These are phyloP conservation scores for Darevskia mixta DNA, from an alignment of 2,797 vertebrate species.

Conservation along the genomic window DNA sequence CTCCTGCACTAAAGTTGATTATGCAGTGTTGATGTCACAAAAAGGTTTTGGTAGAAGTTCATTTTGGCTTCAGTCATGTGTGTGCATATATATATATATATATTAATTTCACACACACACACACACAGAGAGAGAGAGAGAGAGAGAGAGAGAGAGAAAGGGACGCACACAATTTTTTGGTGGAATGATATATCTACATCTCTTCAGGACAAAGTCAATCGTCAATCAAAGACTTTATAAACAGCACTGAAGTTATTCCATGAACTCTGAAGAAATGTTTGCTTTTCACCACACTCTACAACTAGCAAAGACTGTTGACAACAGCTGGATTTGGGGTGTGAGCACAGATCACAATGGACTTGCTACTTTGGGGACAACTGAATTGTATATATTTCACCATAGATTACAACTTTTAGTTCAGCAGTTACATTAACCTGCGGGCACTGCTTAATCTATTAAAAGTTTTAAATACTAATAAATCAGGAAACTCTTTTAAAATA, in stretches of 20 bases:
- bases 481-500: background rate
- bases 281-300: conserved; percentile 14
- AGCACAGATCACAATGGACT: background rate
- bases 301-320: background rate
- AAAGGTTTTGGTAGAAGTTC: background rate
- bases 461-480: background rate
- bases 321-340: background rate
- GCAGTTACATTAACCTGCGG: background rate
- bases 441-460: background rate
- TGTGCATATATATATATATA: background rate
- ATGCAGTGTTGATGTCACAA: background rate
- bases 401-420: background rate
- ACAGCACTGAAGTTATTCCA: rapidly evolving
- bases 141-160: background rate
- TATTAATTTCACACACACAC: too few relatives aligned
- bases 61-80: background rate
- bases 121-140: too few relatives aligned
- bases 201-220: background rate
- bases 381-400: background rate
- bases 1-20: background rate
- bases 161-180: background rate
- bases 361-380: background rate
- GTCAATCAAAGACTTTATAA: conserved; percentile 1
- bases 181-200: background rate
- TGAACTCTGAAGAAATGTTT: rapidly evolving